A percentile compares a stretch with the other conserved stretches of the same genome.
phyloP scores from a whole-genome alignment of 2,113 vertebrate species.

The Chelonoidis abingdonii region DNA sequence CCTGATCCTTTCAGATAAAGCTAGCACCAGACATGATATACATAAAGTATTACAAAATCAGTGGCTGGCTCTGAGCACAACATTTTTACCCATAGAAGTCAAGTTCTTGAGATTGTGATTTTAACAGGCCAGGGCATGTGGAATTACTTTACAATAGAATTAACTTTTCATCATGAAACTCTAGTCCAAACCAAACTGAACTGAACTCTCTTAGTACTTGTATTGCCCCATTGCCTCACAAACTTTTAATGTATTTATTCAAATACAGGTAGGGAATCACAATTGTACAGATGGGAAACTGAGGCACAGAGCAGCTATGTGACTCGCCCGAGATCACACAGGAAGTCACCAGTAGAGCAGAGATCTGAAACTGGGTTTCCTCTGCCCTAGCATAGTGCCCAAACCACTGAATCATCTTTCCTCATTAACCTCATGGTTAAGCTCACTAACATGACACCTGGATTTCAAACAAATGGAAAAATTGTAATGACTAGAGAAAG shows the following conservation, averaged over 20 bases:
- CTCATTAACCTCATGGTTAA: background rate
- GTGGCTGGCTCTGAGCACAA: rapidly evolving
- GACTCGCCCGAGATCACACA: background rate
- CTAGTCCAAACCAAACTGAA: background rate
- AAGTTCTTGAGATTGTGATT: background rate
- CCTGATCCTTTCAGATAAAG: rapidly evolving
- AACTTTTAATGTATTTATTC: background rate
- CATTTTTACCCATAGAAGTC: background rate
- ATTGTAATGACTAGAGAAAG: background rate
- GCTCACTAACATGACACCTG: background rate
- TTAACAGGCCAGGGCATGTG: background rate
- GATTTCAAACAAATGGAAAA: background rate
- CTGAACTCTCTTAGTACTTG: background rate
- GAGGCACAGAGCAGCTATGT: rapidly evolving
- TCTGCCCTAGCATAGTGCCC: background rate
- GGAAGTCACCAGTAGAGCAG: rapidly evolving
- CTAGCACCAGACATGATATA: background rate
- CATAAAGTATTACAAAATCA: rapidly evolving
- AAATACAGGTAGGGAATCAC: background rate
- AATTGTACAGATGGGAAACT: background rate
- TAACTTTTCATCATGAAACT: background rate
- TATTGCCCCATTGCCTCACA: background rate
- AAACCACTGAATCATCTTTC: background rate
- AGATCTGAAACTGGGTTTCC: background rate
- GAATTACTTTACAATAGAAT: background rate